Percentiles rank a stretch among this genome's conserved stretches.
These are phyloP conservation scores for Eurois occulta DNA, from an alignment of 2,888 invertebrate genomes.

Conservation along the genomic window DNA sequence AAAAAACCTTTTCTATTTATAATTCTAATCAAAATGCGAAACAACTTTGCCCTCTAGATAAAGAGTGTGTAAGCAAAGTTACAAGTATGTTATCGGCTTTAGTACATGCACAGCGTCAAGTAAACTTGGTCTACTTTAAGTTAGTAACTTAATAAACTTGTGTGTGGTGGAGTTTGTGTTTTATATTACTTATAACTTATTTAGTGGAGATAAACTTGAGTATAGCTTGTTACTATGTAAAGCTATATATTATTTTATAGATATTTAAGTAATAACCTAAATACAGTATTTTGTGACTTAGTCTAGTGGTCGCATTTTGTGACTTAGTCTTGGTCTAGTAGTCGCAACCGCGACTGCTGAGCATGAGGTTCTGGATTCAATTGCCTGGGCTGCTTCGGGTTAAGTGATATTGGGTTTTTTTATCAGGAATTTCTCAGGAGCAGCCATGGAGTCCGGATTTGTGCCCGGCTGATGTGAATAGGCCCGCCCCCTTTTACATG, in stretches of 20 bases:
- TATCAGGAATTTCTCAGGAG: too few species aligned
- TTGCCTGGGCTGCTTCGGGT: too few species aligned
- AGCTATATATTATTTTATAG: background rate
- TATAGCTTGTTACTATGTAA: background rate
- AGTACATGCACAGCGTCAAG: conserved; percentile 36
- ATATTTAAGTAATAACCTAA: background rate
- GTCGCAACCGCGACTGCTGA: background rate
- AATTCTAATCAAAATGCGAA: background rate
- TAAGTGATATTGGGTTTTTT: too few species aligned
- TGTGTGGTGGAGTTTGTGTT: conserved; percentile 27
- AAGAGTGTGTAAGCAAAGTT: conserved; percentile 21
- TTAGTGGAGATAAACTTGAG: background rate
- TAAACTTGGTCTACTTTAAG: conserved; percentile 31
- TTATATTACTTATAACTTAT: conserved; percentile 35
- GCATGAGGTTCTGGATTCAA: too few species aligned
- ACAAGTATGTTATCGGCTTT: conserved; percentile 30
- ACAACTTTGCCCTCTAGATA: conserved; percentile 1
- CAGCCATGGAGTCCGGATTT: too few species aligned
- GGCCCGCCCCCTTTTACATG: background rate
- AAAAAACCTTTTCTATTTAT: background rate
- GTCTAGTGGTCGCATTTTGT: background rate
- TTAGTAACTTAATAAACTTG: conserved; percentile 44
- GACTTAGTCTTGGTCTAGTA: too few species aligned
- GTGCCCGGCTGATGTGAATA: background rate
- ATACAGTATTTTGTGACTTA: background rate